Conservation (phyloP, 2,888 invertebrate species). For the Drosophila picticornis region DNA sequence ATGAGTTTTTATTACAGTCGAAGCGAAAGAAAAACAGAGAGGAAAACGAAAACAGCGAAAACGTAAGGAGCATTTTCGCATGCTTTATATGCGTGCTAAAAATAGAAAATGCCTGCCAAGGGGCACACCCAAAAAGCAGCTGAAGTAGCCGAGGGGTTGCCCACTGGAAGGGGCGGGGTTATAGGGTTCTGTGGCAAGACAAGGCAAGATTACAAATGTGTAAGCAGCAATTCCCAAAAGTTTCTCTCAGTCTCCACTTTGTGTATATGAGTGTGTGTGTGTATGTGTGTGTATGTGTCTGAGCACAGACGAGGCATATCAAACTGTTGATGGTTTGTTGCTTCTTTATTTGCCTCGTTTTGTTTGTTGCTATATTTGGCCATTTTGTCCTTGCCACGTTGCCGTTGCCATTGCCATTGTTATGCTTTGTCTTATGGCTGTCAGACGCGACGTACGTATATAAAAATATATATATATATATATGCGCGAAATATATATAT, state of each 20-base stretch:
- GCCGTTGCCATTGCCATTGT: slow-evolving; percentile 62
- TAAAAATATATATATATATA: slow-evolving; percentile 1
- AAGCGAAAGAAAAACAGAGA: slow-evolving; percentile 10
- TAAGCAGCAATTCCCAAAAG: slow-evolving; percentile 79
- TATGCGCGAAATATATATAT: neutral
- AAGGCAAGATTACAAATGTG: slow-evolving; percentile 79
- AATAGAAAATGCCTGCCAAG: slow-evolving; percentile 77
- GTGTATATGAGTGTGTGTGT: slow-evolving; percentile 21
- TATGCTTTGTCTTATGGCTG: slow-evolving; percentile 67
- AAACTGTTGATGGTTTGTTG: slow-evolving; percentile 80
- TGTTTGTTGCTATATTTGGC: slow-evolving; percentile 78
- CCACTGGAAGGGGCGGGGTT: slow-evolving; percentile 2
- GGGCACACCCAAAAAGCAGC: slow-evolving; percentile 71
- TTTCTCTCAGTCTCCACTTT: slow-evolving; percentile 36
- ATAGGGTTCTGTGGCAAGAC: slow-evolving; percentile 50
- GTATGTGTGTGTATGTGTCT: slow-evolving; percentile 25
- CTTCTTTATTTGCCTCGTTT: slow-evolving; percentile 76
- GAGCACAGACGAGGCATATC: slow-evolving; percentile 71
- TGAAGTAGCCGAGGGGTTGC: slow-evolving; percentile 38
- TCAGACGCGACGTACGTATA: slow-evolving; percentile 45
- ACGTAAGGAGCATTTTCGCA: slow-evolving; percentile 49
- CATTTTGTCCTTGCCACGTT: slow-evolving; percentile 57
- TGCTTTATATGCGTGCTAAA: slow-evolving; percentile 66
- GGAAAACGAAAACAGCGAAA: slow-evolving; percentile 38
- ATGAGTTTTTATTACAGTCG: slow-evolving; percentile 74